A percentile compares a stretch with the other conserved stretches of the same genome.
Evolutionary conservation across 2,888 invertebrate genomes (phyloP).

Genomic region (Argynnis bischoffii): DNA sequence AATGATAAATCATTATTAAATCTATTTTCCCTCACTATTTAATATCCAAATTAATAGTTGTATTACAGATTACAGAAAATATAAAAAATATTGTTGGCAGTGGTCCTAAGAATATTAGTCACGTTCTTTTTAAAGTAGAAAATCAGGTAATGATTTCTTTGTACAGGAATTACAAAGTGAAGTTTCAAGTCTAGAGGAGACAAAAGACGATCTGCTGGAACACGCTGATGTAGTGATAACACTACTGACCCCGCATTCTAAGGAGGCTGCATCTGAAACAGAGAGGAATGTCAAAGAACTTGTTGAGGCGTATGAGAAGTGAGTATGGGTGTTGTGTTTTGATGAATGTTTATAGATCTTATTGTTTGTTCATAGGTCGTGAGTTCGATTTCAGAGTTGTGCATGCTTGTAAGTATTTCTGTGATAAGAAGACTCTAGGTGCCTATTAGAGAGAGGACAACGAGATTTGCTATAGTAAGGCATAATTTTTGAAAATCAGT

Average conservation of each 20-base stretch:
- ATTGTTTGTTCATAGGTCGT: constrained; percentile 1
- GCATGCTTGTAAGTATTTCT: neutral
- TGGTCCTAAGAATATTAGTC: neutral
- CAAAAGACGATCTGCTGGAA: constrained; percentile 85
- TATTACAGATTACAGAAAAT: no score
- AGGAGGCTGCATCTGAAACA: constrained; percentile 85
- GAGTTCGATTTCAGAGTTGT: neutral
- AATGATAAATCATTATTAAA: no score
- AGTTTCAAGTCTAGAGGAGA: constrained; percentile 86
- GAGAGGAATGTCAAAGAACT: constrained; percentile 87
- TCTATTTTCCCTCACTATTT: no score
- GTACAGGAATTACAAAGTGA: constrained; percentile 88
- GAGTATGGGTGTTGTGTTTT: constrained; percentile 50
- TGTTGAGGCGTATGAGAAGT: constrained; percentile 85
- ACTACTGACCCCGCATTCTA: constrained; percentile 86
- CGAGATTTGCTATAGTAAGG: no score
- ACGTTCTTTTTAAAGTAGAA: neutral
- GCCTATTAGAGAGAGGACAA: no score
- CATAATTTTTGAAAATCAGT: no score
- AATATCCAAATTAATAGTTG: no score
- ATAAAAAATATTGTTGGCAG: no score
- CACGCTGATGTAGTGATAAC: constrained; percentile 87
- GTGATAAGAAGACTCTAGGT: neutral
- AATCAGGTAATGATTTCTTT: neutral
- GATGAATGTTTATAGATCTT: neutral